Base-by-base conservation (phyloP, 2,113 vertebrate genomes). In the Acinonyx jubatus region DNA sequence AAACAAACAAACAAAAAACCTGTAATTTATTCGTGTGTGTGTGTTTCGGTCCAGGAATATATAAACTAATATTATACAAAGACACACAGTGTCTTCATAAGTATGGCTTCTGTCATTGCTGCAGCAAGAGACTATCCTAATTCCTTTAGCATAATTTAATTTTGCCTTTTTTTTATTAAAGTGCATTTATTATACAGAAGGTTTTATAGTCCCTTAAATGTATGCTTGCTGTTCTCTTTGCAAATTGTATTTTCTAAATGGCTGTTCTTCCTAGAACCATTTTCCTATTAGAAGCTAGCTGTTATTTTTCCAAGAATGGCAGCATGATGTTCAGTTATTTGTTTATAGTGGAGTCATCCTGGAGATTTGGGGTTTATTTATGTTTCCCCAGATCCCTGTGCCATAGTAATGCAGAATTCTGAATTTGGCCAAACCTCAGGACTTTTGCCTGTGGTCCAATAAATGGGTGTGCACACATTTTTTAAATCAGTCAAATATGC, bases 71-170 rank as follows among this genome's bases (percentile, higher is more conserved):
- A 94, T 96, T 78, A 80, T 89, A 21, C 41, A 95, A 96, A 91
- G 80, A 81, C 14, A 76, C 92, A 45, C 63, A 88, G 38, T 85
- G 25, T 85, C 48, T 95, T 94, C 76, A 19, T 81, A 94, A 88
- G 25, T 31, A 92, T 48, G 65, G 61, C 55, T 92, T 89, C n/a
- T 92, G 63, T 85, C 81, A 38, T 97, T 87, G 86, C 65, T 95
- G 21, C 79, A 93, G 79, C 73, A 68, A 83, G 63, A 96, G 63
- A 89, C 68, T 87, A 80, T 89, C 74, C 95, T 93, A 96, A 96
- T 97, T 97, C 63, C 96, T 41, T 93, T 76, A 66, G 80, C 38
- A 48, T 96, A 97, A 98, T 96, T 95, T 91, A 96, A 98, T 98
- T 90, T 93, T 95, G 48, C 27, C 79, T 38, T 95, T 95, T 95